phyloP scores from a whole-genome alignment of 2,797 vertebrate genomes.

The Myotis findleyi region DNA sequence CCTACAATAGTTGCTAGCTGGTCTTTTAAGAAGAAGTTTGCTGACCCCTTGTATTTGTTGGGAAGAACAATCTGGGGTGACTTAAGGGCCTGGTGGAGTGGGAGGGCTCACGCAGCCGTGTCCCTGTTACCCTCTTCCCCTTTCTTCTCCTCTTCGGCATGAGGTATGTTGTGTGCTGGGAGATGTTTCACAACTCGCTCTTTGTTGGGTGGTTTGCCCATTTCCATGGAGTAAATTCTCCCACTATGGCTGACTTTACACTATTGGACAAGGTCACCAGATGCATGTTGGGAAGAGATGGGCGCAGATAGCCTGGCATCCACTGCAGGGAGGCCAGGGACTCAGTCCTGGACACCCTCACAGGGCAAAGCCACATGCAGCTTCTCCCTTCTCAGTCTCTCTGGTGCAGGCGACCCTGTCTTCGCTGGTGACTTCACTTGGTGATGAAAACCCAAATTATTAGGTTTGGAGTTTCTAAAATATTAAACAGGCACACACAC shows the following conservation, averaged over 20 bases:
- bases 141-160: neutral
- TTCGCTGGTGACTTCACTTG: neutral
- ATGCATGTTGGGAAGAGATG: too few relatives aligned
- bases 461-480: neutral
- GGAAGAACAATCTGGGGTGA: neutral
- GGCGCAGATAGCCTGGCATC: neutral
- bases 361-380: neutral
- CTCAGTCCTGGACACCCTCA: neutral
- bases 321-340: too few relatives aligned
- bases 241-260: neutral
- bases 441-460: neutral
- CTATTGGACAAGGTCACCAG: neutral
- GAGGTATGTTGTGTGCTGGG: too few relatives aligned
- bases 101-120: neutral
- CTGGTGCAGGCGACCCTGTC: neutral
- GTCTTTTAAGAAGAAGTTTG: neutral
- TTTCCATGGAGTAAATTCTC: neutral
- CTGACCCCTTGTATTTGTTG: too few relatives aligned
- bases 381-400: neutral
- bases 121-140: neutral
- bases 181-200: neutral
- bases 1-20: neutral
- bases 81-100: neutral
- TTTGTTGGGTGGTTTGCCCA: neutral
- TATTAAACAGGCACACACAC: constrained; percentile 31